phyloP scores from a whole-genome alignment of 2,113 vertebrate species.

The Malurus alboscapulatus region DNA sequence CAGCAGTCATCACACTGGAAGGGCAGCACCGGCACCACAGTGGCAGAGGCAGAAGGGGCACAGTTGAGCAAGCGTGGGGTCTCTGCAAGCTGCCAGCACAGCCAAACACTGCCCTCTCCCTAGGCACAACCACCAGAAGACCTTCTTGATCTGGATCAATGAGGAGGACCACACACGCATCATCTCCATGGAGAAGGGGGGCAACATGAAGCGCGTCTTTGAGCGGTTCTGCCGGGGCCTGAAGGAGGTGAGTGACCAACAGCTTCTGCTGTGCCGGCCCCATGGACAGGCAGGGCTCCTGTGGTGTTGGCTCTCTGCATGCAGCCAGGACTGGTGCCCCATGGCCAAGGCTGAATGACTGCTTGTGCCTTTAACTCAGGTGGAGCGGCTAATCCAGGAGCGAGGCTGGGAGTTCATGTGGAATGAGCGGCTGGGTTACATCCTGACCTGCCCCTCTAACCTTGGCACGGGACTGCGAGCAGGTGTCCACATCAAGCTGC shows the following conservation, averaged over 20 bases:
- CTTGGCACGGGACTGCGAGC: constrained; percentile 83
- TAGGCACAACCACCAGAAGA: constrained; percentile 87
- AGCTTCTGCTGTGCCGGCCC: neutral
- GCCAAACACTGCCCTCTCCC: neutral
- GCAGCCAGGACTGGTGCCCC: neutral
- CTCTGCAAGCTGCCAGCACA: neutral
- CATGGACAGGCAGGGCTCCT: neutral
- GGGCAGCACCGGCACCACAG: neutral
- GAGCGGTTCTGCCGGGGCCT: constrained; percentile 93
- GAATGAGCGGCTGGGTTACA: constrained; percentile 83
- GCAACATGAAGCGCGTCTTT: constrained; percentile 97
- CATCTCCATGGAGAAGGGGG: constrained; percentile 89
- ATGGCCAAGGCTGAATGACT: fast-evolving
- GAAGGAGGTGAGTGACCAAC: constrained; percentile 78
- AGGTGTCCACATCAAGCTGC: constrained; percentile 83
- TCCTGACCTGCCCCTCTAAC: constrained; percentile 85
- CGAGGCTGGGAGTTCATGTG: constrained; percentile 89
- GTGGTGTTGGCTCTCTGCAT: fast-evolving
- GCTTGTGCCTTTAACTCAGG: constrained; percentile 53
- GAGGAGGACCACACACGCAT: constrained; percentile 84
- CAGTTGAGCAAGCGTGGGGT: neutral
- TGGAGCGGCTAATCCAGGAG: constrained; percentile 81
- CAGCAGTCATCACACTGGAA: neutral
- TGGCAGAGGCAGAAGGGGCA: neutral
- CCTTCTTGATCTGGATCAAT: constrained; percentile 84